phyloP scores from a whole-genome alignment of 1,140 invertebrate genomes.

The Drosophila lacteicornis region DNA sequence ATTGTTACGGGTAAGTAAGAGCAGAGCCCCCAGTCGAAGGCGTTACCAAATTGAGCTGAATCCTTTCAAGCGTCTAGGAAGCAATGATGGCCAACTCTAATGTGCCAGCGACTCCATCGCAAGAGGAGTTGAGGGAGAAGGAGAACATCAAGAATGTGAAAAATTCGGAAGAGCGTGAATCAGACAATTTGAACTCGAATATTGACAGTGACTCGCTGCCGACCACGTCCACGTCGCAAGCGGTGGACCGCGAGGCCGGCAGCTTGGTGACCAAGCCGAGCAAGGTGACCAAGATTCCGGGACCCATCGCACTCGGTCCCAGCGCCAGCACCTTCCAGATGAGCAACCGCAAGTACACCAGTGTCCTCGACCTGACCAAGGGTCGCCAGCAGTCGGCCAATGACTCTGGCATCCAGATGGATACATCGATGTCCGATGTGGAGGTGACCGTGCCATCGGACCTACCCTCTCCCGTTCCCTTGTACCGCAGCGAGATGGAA shows the following conservation, averaged over 20 bases:
- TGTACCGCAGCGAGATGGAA: conserved; percentile 7
- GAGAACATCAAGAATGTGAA: conserved; percentile 28
- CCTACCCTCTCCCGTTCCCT: conserved; percentile 12
- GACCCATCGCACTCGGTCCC: conserved; percentile 19
- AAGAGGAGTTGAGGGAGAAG: conserved; percentile 37
- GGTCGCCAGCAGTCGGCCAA: conserved; percentile 10
- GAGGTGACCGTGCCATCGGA: not conserved
- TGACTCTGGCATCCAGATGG: conserved; percentile 56
- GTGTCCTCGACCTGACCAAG: conserved; percentile 3
- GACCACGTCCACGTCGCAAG: not conserved
- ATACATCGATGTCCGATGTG: conserved; percentile 10
- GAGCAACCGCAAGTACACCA: conserved; percentile 45
- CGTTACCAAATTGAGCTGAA: conserved; percentile 13
- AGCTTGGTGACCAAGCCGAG: not conserved
- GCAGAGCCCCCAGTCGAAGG: not conserved
- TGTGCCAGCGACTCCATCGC: conserved; percentile 42
- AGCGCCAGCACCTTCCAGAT: conserved; percentile 9
- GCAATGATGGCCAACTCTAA: conserved; percentile 61
- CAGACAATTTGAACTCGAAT: not conserved
- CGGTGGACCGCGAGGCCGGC: not conserved
- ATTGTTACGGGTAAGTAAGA: conserved; percentile 62
- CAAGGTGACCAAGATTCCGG: conserved; percentile 55
- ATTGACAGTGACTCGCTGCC: not conserved
- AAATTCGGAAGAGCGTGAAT: conserved; percentile 24
- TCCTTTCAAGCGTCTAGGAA: conserved; percentile 18